Evolutionary conservation across 1,140 invertebrate genomes (phyloP).

Genomic region (Lineus longissimus): DNA sequence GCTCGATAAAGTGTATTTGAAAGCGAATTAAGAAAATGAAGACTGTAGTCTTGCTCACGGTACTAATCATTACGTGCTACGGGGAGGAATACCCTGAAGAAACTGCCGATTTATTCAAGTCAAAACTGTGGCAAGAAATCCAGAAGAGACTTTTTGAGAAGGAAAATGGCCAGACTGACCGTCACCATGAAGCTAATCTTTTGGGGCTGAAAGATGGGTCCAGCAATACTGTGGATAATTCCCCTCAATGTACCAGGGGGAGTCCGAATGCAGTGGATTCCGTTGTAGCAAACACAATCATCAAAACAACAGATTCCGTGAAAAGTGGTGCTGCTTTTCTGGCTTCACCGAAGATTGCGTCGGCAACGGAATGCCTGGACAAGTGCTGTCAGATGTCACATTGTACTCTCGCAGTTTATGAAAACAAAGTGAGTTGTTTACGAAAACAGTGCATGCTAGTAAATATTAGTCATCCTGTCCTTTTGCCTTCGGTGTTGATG

Average conservation of each 20-base stretch:
- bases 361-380: constrained; percentile 39
- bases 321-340: constrained; percentile 83
- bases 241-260: not conserved
- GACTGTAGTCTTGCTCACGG: too few relatives aligned
- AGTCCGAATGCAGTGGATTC: not conserved
- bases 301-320: constrained; percentile 80
- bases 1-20: too few relatives aligned
- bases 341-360: constrained; percentile 70
- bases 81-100: not conserved
- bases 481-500: too few relatives aligned
- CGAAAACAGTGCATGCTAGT: not conserved
- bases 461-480: too few relatives aligned
- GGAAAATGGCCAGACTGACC: not conserved
- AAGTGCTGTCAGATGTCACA: constrained; percentile 79
- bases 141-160: constrained; percentile 8
- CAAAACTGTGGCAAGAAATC: constrained; percentile 7
- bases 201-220: not conserved
- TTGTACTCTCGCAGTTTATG: constrained; percentile 88
- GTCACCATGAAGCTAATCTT: not conserved
- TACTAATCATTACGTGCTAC: too few relatives aligned
- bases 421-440: constrained; percentile 69
- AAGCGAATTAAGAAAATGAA: too few relatives aligned
- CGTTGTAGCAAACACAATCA: constrained; percentile 59
- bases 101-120: not conserved
- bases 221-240: not conserved